phyloP scores from a whole-genome alignment of 2,888 invertebrate genomes.

The Periphyllus acericola region DNA sequence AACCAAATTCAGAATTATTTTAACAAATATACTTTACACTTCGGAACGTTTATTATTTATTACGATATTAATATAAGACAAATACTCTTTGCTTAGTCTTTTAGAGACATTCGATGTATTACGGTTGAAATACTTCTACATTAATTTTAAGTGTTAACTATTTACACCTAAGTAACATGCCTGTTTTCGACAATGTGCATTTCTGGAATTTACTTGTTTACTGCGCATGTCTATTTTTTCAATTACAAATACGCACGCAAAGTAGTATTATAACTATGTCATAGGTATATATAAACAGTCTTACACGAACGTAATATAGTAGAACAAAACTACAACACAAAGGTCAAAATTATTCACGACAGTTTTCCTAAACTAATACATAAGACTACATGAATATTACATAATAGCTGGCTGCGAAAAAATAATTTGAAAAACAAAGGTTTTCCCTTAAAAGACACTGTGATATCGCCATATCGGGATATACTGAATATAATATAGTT shows the following conservation, averaged over 20 bases:
- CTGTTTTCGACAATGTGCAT: too few relatives aligned
- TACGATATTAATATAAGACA: too few relatives aligned
- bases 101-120: too few relatives aligned
- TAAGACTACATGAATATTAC: neutral
- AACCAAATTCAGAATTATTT: too few relatives aligned
- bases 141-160: too few relatives aligned
- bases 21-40: too few relatives aligned
- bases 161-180: too few relatives aligned
- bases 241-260: slow-evolving; percentile 41
- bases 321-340: slow-evolving; percentile 3
- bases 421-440: neutral
- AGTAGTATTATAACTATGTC: neutral
- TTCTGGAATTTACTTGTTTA: neutral
- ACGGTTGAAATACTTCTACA: too few relatives aligned
- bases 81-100: too few relatives aligned
- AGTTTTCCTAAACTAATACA: neutral
- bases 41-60: too few relatives aligned
- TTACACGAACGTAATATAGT: neutral
- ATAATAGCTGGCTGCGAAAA: neutral
- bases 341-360: neutral
- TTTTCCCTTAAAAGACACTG: neutral
- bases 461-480: neutral
- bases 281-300: neutral
- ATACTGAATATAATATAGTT: too few relatives aligned
- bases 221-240: neutral